Evolutionary conservation across 30 jellyfish, hydroid and myxozoan species (phyloP), one percentile per base, ranked within the genome.

Genomic region (Hydra vulgaris): DNA sequence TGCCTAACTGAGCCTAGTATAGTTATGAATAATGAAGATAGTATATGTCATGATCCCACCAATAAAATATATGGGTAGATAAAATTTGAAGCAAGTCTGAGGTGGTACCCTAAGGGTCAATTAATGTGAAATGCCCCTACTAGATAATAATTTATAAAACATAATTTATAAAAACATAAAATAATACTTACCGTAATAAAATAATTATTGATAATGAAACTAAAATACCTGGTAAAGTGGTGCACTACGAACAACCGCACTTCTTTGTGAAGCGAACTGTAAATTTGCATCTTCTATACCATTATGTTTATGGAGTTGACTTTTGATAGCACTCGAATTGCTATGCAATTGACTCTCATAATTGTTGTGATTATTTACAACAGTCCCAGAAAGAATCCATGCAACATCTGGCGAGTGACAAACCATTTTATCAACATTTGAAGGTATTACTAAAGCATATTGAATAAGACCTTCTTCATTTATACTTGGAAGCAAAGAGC

Each of bases 301-400:
- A 8, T 68, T 25, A 22, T 80, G 83, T 96, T 96, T 85, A 0
- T 96, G 97, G 18, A 91, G 81, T 26, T 89, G 73, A 40, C 82
- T 91, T 86, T 86, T 86, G 17, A 96, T 96, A 27, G 97, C 97
- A 79, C 97, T 91, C 5, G 76, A 78, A 26, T 73, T 73, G 17
- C 97, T 71, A 84, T 84, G 83, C 18, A 21, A 26, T 20, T 23
- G 15, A 25, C 53, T 71, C 21, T 87, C 83, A 56, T 70, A 25
- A 21, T 20, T 21, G 1, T 54, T 56, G 15, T 21, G 21, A 18
- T 54, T 25, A 26, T 76, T 73, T 0, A 67, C 23, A 20, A 82
- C 61, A 7, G 83, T 81, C 19, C 95, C 96, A 25, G 94, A 23
- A 17, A 86, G 83, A 40, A 91, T 81, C 97, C 97, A 91, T 4